These are phyloP conservation scores for Antennarius striatus DNA, from an alignment of 2,113 vertebrate species.

Conservation along the genomic window DNA sequence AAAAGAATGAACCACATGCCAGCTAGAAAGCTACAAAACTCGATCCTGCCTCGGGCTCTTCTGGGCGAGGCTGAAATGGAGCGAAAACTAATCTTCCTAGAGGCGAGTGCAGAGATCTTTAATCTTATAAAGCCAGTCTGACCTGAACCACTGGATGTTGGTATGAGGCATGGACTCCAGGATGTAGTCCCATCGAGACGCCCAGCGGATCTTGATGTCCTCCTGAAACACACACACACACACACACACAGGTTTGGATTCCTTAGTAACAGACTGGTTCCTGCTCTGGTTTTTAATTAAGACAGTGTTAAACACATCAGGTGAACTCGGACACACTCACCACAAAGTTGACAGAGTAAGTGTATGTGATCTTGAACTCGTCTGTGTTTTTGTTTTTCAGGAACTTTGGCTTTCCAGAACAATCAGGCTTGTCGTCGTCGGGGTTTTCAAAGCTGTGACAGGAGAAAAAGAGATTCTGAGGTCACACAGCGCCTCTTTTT, in stretches of 20 bases:
- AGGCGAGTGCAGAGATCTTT: too few species aligned
- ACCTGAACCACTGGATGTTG: slow-evolving; percentile 98
- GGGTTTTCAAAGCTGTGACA: slow-evolving; percentile 85
- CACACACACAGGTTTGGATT: neutral
- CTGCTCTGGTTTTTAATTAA: too few species aligned
- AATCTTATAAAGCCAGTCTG: slow-evolving; percentile 24
- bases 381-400: slow-evolving; percentile 84
- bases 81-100: too few species aligned
- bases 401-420: slow-evolving; percentile 87
- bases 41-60: too few species aligned
- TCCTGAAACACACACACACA: slow-evolving; percentile 72
- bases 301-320: neutral
- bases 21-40: too few species aligned
- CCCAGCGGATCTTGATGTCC: slow-evolving; percentile 87
- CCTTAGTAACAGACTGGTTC: neutral
- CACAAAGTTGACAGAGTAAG: slow-evolving; percentile 86
- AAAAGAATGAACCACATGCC: too few species aligned
- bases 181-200: slow-evolving; percentile 96
- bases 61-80: too few species aligned
- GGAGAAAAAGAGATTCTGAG: neutral
- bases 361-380: slow-evolving; percentile 86
- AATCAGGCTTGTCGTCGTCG: slow-evolving; percentile 82
- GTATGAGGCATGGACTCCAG: slow-evolving; percentile 96
- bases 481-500: too few species aligned
- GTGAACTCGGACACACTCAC: slow-evolving; percentile 68